Conservation (phyloP, 1,140 invertebrate genomes). For the Heliconius hewitsoni region DNA sequence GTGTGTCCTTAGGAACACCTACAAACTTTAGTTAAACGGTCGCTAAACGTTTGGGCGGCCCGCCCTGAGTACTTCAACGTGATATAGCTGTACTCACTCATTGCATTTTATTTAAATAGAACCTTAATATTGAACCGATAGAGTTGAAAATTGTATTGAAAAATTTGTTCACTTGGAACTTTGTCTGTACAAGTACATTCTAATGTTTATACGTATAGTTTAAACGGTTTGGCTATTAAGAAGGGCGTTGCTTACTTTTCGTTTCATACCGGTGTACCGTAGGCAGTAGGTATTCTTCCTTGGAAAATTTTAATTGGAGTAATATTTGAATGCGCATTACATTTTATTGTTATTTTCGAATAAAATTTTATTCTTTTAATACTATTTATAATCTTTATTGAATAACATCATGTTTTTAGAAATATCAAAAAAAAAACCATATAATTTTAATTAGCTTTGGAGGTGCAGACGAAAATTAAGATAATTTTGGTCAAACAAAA, state of each 20-base stretch:
- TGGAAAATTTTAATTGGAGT: not conserved
- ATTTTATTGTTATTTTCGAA: not conserved
- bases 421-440: too few species aligned
- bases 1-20: constrained; percentile 73
- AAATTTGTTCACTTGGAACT: constrained; percentile 46
- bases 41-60: constrained; percentile 80
- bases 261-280: not conserved
- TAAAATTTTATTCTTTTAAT: not conserved
- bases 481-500: too few species aligned
- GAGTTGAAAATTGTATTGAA: constrained; percentile 30
- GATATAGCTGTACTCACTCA: constrained; percentile 44
- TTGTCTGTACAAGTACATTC: constrained; percentile 46
- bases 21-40: constrained; percentile 73
- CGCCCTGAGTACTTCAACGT: constrained; percentile 64
- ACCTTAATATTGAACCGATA: constrained; percentile 34
- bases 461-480: too few species aligned
- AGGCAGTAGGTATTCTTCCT: constrained; percentile 14
- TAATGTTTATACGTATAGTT: constrained; percentile 67
- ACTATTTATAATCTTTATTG: too few species aligned
- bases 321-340: not conserved
- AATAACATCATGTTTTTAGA: too few species aligned
- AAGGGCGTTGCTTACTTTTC: constrained; percentile 52
- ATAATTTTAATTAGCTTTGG: too few species aligned
- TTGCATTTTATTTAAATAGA: constrained; percentile 38
- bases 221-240: constrained; percentile 64